Percentiles rank a stretch among this genome's conserved stretches.
Conservation (phyloP, 2,113 vertebrate species). For the Coturnix japonica region DNA sequence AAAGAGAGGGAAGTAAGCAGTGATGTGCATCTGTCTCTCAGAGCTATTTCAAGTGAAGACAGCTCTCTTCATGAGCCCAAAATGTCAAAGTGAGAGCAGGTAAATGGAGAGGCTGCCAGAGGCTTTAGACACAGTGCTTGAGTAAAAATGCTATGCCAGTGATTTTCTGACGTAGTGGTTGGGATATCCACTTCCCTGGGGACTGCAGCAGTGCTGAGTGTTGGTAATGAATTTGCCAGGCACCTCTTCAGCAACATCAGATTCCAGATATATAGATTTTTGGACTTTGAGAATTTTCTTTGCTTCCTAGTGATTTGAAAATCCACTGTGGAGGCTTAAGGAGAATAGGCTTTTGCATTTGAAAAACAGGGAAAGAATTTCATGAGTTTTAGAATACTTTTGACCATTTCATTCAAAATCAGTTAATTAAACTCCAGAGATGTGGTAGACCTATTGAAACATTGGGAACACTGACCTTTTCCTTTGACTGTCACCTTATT, state of each 20-base stretch:
- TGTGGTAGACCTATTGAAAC: conserved; percentile 46
- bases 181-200: fast-evolving
- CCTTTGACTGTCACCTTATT: conserved; percentile 60
- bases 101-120: not conserved
- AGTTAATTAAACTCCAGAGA: conserved; percentile 71
- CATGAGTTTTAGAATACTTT: conserved; percentile 25
- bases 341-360: conserved; percentile 31
- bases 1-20: not conserved
- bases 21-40: not conserved
- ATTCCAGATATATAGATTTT: not conserved
- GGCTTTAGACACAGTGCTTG: not conserved
- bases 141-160: not conserved
- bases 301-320: not conserved
- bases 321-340: not conserved
- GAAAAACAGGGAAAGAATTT: conserved; percentile 25
- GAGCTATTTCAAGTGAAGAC: not conserved
- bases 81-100: not conserved
- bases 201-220: fast-evolving
- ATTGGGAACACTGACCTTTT: conserved; percentile 52
- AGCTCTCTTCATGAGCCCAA: not conserved
- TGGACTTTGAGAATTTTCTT: not conserved
- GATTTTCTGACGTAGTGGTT: not conserved
- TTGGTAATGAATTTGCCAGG: not conserved
- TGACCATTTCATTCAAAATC: conserved; percentile 35
- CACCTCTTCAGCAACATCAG: not conserved